These are phyloP conservation scores for Cyanoderma ruficeps DNA, from an alignment of 2,113 vertebrate species.

Conservation along the genomic window DNA sequence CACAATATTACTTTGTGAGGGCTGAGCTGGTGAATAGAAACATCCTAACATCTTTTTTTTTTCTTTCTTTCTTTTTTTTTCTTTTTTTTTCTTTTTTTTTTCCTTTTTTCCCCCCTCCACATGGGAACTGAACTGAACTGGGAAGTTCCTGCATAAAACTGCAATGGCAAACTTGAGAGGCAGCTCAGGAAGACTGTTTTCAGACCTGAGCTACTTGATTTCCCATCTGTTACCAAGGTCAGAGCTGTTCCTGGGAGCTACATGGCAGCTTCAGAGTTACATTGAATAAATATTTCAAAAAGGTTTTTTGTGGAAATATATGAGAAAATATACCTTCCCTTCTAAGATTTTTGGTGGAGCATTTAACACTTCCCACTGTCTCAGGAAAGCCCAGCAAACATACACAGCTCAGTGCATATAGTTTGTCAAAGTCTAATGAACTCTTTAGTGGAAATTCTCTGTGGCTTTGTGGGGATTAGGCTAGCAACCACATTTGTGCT, in stretches of 20 bases:
- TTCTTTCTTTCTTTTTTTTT: too few relatives aligned
- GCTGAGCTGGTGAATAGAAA: background rate
- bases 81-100: too few relatives aligned
- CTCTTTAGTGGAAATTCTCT: slow-evolving; percentile 3
- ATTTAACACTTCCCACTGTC: slow-evolving; percentile 10
- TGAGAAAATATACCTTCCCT: background rate
- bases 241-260: background rate
- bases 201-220: background rate
- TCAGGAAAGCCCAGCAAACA: background rate
- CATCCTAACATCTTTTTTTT: background rate
- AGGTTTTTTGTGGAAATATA: background rate
- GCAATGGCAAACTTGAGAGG: background rate
- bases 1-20: background rate
- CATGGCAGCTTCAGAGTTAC: background rate
- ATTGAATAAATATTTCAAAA: background rate
- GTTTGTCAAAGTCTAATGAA: slow-evolving; percentile 42
- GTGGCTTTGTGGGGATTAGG: slow-evolving; percentile 39
- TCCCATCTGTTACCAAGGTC: background rate
- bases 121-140: background rate
- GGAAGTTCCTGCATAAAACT: background rate
- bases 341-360: background rate
- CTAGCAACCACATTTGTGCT: slow-evolving; percentile 15
- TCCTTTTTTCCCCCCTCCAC: background rate
- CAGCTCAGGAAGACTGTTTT: background rate
- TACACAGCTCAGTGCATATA: background rate